phyloP scores from a whole-genome alignment of 2,888 invertebrate genomes.

The Rhamphomyia laevipes region DNA sequence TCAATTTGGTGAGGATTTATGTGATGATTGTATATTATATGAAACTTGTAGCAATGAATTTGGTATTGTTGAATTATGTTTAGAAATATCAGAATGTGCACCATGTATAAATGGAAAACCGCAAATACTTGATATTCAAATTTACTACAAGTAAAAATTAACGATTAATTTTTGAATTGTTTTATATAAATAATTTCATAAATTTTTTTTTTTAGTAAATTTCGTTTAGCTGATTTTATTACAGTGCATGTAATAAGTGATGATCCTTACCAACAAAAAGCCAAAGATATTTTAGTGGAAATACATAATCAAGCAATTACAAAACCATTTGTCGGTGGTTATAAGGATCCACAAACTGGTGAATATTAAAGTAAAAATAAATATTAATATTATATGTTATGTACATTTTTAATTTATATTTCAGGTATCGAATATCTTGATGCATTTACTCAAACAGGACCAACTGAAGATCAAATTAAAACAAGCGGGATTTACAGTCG shows the following conservation, averaged over 20 bases:
- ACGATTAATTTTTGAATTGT: neutral
- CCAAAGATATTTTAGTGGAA: slow-evolving; percentile 44
- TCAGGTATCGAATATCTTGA: slow-evolving; percentile 59
- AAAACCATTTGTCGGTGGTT: slow-evolving; percentile 77
- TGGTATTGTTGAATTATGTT: slow-evolving; percentile 30
- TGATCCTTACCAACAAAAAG: slow-evolving; percentile 29
- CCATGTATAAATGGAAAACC: slow-evolving; percentile 2
- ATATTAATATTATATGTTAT: neutral
- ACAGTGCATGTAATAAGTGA: slow-evolving; percentile 41
- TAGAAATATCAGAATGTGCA: slow-evolving; percentile 17
- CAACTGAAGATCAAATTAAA: slow-evolving; percentile 28
- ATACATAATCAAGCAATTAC: slow-evolving; percentile 46
- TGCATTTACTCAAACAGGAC: slow-evolving; percentile 67
- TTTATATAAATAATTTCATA: no score
- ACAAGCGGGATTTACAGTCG: slow-evolving; percentile 29
- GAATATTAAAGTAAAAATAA: slow-evolving; percentile 16
- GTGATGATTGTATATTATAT: slow-evolving; percentile 24
- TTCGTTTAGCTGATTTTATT: slow-evolving; percentile 42
- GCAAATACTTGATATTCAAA: slow-evolving; percentile 26
- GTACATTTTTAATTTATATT: neutral
- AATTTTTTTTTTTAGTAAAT: slow-evolving; percentile 23
- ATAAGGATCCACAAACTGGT: slow-evolving; percentile 55
- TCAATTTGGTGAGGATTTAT: slow-evolving; percentile 36
- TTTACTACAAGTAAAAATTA: slow-evolving; percentile 31
- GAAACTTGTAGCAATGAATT: slow-evolving; percentile 28